Evolutionary conservation across 2,797 vertebrate genomes (phyloP), one percentile per base, ranked within the genome.

Genomic region (Hoplostethus mediterraneus): DNA sequence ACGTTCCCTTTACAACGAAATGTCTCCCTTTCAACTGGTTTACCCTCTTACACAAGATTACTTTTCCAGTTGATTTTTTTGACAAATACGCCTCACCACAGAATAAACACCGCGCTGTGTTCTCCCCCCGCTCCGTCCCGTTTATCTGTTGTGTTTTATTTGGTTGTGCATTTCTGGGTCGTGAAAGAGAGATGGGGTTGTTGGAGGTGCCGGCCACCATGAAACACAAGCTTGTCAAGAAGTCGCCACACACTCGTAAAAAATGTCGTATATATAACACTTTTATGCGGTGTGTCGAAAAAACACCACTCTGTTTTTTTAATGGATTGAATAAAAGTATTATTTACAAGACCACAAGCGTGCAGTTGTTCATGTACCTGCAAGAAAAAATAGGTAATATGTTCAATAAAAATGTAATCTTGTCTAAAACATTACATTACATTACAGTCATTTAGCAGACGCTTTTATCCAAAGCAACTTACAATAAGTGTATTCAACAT

Each of bases 1-100:
- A 67, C 49, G 65, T 47, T 61, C 56, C 30, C 77, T 64, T 63
- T 74, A 47, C 2, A 2, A 51, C 16, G 42, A 55, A 40, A 71
- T 60, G 30, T 47, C 51, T 63, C 33, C 25, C 49, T 69, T 61
- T 45, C 57, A 58, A 31, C 38, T 10, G 11, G 66, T 69, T 77
- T 67, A 64, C 57, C 63, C 21, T 56, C 14, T 60, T 48, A 12
- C 45, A 57, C 52, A 63, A 48, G 73, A 49, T 60, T 3, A 9
- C 36, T 13, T 65, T 73, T 67, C 47, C 25, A 3, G 73, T 62
- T 55, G 5, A 25, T 55, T 70, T 67, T 67, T 59, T 61, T 16
- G 14, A 63, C 28, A 48, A 57, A 44, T 51, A 60, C 49, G 48
- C 49, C 67, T 66, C 31, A 53, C 54, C 75, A 40, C 72, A 54